Conservation (phyloP, 2,113 vertebrate species). For the Leptobrachium ailaonicum region DNA sequence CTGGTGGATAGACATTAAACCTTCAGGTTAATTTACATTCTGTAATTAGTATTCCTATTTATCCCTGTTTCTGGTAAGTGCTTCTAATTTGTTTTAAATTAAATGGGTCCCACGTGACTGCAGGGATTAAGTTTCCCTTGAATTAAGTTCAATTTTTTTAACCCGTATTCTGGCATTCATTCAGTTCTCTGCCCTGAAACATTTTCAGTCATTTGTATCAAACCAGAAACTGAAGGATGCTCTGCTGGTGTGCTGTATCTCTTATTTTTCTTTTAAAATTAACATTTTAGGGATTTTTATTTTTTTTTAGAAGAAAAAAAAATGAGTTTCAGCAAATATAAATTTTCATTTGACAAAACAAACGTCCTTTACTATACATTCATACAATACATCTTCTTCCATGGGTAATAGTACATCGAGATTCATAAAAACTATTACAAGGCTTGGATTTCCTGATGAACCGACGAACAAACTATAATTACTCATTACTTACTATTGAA, state of each 20-base stretch:
- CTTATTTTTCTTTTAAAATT: too few species aligned
- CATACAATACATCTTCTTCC: too few species aligned
- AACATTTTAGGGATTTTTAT: too few species aligned
- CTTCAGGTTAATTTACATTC: conserved; percentile 26
- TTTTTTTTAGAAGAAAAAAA: too few species aligned
- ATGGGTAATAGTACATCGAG: too few species aligned
- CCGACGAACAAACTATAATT: too few species aligned
- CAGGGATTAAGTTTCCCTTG: not conserved
- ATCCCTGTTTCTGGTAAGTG: conserved; percentile 24
- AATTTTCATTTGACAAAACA: too few species aligned
- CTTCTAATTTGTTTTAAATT: conserved; percentile 32
- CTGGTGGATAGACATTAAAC: conserved; percentile 23
- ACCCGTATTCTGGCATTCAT: not conserved
- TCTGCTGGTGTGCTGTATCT: not conserved
- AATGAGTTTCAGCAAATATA: too few species aligned
- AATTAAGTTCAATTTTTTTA: conserved; percentile 11
- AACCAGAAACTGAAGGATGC: not conserved
- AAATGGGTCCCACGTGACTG: conserved; percentile 14
- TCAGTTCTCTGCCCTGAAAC: not conserved
- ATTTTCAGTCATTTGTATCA: not conserved
- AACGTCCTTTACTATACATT: too few species aligned
- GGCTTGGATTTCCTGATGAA: too few species aligned
- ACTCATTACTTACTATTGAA: too few species aligned
- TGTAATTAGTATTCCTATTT: conserved; percentile 37
- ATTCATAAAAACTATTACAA: too few species aligned